These are phyloP conservation scores for Phragmatobia fuliginosa DNA, from an alignment of 2,888 invertebrate species.

Conservation along the genomic window DNA sequence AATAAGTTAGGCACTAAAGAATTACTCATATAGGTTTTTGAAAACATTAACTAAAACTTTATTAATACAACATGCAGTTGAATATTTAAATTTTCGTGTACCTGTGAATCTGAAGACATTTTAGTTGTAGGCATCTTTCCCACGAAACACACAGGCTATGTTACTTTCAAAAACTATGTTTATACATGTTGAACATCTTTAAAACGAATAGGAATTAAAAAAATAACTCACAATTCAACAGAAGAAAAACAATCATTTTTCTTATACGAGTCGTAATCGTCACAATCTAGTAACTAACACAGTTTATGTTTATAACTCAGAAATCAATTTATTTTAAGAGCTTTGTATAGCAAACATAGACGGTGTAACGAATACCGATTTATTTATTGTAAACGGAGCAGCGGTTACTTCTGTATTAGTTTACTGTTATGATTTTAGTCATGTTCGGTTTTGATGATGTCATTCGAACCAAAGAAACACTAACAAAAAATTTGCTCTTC, in stretches of 20 bases:
- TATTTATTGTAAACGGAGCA: not conserved
- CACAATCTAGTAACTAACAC: not conserved
- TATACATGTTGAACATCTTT: not conserved
- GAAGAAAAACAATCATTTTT: constrained; percentile 13
- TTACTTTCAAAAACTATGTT: not conserved
- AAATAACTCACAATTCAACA: constrained; percentile 13
- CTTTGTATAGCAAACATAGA: constrained; percentile 1
- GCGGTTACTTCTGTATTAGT: not conserved
- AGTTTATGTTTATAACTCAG: constrained; percentile 13
- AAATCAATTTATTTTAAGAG: constrained; percentile 22
- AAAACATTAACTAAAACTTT: too few relatives aligned
- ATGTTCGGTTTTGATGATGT: not conserved
- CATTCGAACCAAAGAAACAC: not conserved
- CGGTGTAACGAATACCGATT: not conserved
- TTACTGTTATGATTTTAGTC: not conserved
- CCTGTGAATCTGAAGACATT: not conserved
- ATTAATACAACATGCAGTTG: not conserved
- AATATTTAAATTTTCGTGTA: not conserved
- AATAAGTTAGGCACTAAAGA: not conserved
- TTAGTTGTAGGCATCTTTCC: not conserved
- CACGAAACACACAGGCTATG: not conserved
- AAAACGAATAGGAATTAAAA: not conserved
- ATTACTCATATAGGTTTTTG: not conserved
- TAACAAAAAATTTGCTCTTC: too few relatives aligned
- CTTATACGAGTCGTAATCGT: not conserved